These are phyloP conservation scores for Cricetomys ansorgei DNA, from an alignment of 2,113 vertebrate species.

Conservation along the genomic window DNA sequence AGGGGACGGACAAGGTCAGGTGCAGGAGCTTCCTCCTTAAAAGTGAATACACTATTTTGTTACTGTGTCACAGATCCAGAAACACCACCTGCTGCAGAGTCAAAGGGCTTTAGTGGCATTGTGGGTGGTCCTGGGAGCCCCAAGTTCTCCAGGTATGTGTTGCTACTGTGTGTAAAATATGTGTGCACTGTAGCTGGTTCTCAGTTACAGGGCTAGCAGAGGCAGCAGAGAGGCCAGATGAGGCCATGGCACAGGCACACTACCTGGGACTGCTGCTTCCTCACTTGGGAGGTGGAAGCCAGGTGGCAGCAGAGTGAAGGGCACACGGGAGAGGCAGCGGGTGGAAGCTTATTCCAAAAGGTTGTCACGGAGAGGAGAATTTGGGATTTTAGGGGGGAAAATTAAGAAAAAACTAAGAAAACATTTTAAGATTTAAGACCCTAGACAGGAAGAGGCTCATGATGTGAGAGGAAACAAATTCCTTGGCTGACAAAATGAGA, in stretches of 20 bases:
- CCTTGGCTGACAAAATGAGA: not conserved
- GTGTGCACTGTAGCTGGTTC: not conserved
- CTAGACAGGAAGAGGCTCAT: too few relatives aligned
- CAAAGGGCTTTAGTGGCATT: not conserved
- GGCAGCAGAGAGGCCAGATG: not conserved
- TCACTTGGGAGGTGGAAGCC: not conserved
- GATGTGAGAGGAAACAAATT: rapidly evolving
- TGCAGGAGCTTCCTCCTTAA: not conserved
- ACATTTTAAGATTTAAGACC: not conserved
- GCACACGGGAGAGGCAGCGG: not conserved
- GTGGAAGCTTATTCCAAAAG: not conserved
- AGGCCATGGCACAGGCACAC: not conserved
- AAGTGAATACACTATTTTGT: not conserved
- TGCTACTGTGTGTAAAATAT: not conserved
- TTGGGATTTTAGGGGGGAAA: not conserved
- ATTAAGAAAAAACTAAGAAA: not conserved
- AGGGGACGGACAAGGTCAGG: not conserved
- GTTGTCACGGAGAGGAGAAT: not conserved
- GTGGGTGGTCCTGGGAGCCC: not conserved
- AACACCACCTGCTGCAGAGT: not conserved
- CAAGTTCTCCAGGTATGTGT: not conserved
- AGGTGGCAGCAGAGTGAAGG: not conserved
- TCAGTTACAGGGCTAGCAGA: not conserved
- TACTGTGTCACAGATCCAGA: not conserved
- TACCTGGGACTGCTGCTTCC: not conserved